These are phyloP conservation scores for Hesperophylax magnus DNA, from an alignment of 1,140 invertebrate species.

Conservation along the genomic window DNA sequence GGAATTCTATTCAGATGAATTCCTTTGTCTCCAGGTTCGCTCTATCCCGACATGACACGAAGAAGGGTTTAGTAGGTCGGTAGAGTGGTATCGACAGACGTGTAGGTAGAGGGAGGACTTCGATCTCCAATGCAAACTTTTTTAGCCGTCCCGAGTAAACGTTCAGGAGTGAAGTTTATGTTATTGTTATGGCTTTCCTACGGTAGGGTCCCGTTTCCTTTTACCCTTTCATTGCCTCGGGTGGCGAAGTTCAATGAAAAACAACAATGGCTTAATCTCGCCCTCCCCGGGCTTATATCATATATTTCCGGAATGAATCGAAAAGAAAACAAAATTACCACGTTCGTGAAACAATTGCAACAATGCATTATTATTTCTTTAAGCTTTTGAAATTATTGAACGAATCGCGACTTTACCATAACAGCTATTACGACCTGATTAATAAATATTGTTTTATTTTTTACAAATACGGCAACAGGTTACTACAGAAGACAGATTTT, in stretches of 20 bases:
- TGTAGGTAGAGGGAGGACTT: conserved; percentile 8
- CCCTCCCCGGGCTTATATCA: not conserved
- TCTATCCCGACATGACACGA: not conserved
- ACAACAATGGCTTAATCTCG: conserved; percentile 43
- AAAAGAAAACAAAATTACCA: not conserved
- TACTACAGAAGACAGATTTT: too few relatives aligned
- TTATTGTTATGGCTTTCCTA: conserved; percentile 54
- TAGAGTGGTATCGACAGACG: not conserved
- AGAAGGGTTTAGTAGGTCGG: not conserved
- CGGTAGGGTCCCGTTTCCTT: conserved; percentile 48
- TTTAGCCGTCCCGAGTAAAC: conserved; percentile 48
- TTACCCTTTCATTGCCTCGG: conserved; percentile 44
- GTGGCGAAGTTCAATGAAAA: conserved; percentile 40
- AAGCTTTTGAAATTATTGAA: too few relatives aligned
- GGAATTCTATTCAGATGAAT: conserved; percentile 25
- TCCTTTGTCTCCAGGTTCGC: conserved; percentile 19
- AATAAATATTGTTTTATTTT: too few relatives aligned
- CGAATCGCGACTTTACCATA: too few relatives aligned
- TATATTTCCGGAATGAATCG: not conserved
- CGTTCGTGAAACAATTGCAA: not conserved
- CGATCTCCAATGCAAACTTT: conserved; percentile 53
- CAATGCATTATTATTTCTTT: not conserved
- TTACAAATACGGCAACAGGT: too few relatives aligned
- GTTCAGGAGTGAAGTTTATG: conserved; percentile 55
- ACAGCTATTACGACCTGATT: too few relatives aligned